Base-by-base conservation (phyloP, 2,888 invertebrate genomes). In the Magallana nippona region DNA sequence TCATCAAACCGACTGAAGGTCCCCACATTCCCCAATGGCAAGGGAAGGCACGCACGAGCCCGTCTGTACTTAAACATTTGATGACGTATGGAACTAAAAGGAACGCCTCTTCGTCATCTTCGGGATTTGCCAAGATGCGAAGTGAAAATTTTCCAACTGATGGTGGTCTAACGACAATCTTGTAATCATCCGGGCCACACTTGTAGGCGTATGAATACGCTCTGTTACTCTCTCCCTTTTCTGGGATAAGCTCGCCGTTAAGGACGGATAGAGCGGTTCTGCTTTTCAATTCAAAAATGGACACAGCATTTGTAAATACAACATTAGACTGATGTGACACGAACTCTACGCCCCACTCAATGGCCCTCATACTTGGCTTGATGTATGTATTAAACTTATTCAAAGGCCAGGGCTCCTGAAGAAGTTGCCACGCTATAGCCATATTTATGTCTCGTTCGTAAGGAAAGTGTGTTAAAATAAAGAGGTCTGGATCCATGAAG, bases 291-390 rank as follows among this genome's bases (percentile, higher is more conserved):
- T 8, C 32, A 17, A 84, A 78, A 55, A 55, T 22, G 11, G 60
- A 19, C 55, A 63, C 79, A 8, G 55, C 79, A 55, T 77, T 58
- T 44, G 82, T 79, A 58, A 82, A 82, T 15, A 84, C 55, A 2
- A 80, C 58, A 22, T 60, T 58, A 5, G 79, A 71, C 15, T 78
- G 58, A 27, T 84, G 85, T 10, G 84, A 84, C n/a, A 62, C 55
- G 62, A 83, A 86, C 44, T 83, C 71, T 19, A 86, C 62, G 10
- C 82, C 82, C 82, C 84, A 86, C 55, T 84, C 85, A 22, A 84
- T 77, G 13, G 85, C 82, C 58, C 78, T 82, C 10, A 78, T 71
- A 22, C 80, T 62, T 17, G 85, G 85, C 63, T 86, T 86, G 13
- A 86, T 62, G n/a, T 80, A 78, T 13, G 82, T 55, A 78, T 84